A percentile compares a stretch with the other conserved stretches of the same genome.
Conservation (phyloP, 1,140 invertebrate genomes). For the Leptonema lineaticorne region DNA sequence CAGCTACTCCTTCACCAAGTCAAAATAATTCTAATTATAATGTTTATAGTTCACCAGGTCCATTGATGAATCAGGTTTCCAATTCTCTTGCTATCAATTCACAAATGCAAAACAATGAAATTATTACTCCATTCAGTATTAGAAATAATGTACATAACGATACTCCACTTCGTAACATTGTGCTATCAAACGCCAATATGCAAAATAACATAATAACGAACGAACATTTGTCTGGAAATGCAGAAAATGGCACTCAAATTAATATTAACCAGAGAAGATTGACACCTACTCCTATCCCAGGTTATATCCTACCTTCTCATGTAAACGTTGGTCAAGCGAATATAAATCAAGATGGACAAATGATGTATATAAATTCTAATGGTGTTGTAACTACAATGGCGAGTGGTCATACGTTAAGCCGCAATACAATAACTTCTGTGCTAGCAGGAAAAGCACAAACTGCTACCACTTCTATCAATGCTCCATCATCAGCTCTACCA, state of each 20-base stretch:
- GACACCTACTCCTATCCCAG: slow-evolving; percentile 36
- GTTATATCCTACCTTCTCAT: slow-evolving; percentile 54
- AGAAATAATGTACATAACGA: slow-evolving; percentile 19
- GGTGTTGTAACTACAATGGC: slow-evolving; percentile 70
- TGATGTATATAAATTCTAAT: slow-evolving; percentile 41
- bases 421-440: slow-evolving; percentile 76
- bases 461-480: slow-evolving; percentile 70
- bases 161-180: slow-evolving; percentile 19
- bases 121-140: slow-evolving; percentile 20
- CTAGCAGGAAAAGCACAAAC: slow-evolving; percentile 73
- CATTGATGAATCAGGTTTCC: slow-evolving; percentile 42
- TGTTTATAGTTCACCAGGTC: slow-evolving; percentile 50
- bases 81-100: slow-evolving; percentile 24
- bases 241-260: slow-evolving; percentile 7
- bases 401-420: slow-evolving; percentile 69
- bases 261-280: slow-evolving; percentile 34
- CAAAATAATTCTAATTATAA: slow-evolving; percentile 46
- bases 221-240: slow-evolving; percentile 5
- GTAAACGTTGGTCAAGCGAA: slow-evolving; percentile 48
- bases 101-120: slow-evolving; percentile 29
- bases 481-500: slow-evolving; percentile 53
- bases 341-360: slow-evolving; percentile 45
- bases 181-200: slow-evolving; percentile 19
- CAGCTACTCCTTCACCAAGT: slow-evolving; percentile 46
- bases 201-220: slow-evolving; percentile 8